Base-by-base conservation (phyloP, 2,113 vertebrate genomes). In the Notarius quadriscutis region DNA sequence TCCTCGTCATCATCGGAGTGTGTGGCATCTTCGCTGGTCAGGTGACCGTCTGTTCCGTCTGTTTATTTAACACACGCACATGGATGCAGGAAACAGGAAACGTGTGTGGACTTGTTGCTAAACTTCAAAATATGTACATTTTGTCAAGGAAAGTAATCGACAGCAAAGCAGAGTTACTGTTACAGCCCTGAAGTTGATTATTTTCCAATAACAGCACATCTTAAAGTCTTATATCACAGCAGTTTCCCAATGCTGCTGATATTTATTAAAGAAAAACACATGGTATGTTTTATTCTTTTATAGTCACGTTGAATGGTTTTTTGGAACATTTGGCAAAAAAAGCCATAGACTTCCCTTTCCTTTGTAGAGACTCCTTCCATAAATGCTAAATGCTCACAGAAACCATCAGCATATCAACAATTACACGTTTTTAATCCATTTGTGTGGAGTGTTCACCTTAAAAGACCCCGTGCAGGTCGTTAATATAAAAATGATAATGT, bases 1-100 rank as follows among this genome's bases (percentile, higher is more conserved):
- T 96, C 89, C 92, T 96, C 79, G 94, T 95, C 84, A 95, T 96
- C 88, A 96, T 96, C 34, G 95, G 95, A n/a, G 92, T 96, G 82
- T 92, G 95, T 86, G 95, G 95, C 74, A 94, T 96, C 87, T 96
- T 95, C 88, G 92, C 95, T 63, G 93, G 95, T 72, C 95, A 95
- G 93, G 95, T 95, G 85, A 58, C 63, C 58, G 20, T 14, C 58
- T 60, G 63, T 22, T 72, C 25, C 10, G 4, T 27, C 12, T 78
- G 57, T 65, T 78, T 57, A 78, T 65, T 30, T 22, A 7, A 71
- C 18, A 81, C 22, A 9, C 50, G 1, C n/a, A 17, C 51, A 8
- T 15, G n/a, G 12, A 20, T 20, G 79, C 20, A 12, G 17, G 18
- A 48, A 62, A 6, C 30, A 41, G 78, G 8, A 41, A 20, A 58